phyloP scores from a whole-genome alignment of 2,888 invertebrate species.

The Rotaria socialis region DNA sequence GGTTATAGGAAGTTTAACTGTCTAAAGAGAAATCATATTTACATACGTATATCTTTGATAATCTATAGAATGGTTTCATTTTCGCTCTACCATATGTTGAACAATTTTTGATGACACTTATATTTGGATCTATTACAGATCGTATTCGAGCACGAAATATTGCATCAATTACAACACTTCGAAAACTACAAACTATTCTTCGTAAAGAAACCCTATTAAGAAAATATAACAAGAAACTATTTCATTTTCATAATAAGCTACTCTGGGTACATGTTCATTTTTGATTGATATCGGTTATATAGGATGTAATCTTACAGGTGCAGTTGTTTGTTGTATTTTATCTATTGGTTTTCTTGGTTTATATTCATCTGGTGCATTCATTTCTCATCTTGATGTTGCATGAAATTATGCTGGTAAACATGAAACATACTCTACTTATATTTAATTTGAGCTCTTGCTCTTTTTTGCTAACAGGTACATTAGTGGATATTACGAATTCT shows the following conservation, averaged over 20 bases:
- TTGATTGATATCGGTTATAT: background rate
- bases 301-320: background rate
- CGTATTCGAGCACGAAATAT: slow-evolving; percentile 1
- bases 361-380: background rate
- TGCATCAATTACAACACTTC: background rate
- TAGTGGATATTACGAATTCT: slow-evolving; percentile 41
- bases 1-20: background rate
- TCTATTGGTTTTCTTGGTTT: background rate
- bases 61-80: slow-evolving; percentile 41
- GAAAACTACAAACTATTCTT: slow-evolving; percentile 34
- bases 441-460: too few relatives aligned
- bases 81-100: slow-evolving; percentile 40
- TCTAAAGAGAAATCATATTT: background rate
- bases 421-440: too few relatives aligned
- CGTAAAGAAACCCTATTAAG: background rate
- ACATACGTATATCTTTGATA: background rate
- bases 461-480: slow-evolving; percentile 14
- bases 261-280: background rate
- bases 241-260: background rate
- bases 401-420: background rate
- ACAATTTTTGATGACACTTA: slow-evolving; percentile 25
- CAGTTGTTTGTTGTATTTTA: slow-evolving; percentile 1
- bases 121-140: slow-evolving; percentile 34
- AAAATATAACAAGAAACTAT: background rate
- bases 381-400: slow-evolving; percentile 20